Base-by-base conservation (phyloP, 1,140 invertebrate genomes). In the Drosophila miranda region DNA sequence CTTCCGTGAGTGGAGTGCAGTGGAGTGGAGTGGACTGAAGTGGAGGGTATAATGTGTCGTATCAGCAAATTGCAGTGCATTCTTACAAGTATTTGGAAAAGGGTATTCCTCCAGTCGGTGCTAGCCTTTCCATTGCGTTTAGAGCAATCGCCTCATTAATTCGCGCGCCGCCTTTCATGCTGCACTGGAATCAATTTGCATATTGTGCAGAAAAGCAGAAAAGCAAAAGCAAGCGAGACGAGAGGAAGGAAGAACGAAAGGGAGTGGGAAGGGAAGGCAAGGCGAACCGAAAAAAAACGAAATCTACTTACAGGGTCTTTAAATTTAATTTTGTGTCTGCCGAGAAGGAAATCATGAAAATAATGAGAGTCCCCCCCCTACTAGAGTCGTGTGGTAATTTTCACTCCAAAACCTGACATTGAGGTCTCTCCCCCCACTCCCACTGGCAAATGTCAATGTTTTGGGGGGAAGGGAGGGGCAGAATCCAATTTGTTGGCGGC, bases 131-230 rank as follows among this genome's bases (percentile, higher is more conserved):
- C 54, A 8, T 64, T 43, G 57, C 82, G 68, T 70, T 75, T 64
- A 82, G 66, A 87, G 82, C 87, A 86, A 86, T 86, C 82, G 82
- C 82, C 78, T 86, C 82, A 86, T 86, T 86, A 86, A 86, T 86
- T 86, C 82, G 70, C 78, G 66, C 23, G 23, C 23, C 82, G 69
- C 74, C 64, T 86, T 86, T 81, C 82, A 86, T 81, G 81, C 82
- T 86, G 81, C 81, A 86, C 68, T 86, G 81, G 34, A 75, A 87
- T 87, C 82, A 87, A 86, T 86, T 86, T 87, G 83, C 82, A 87
- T 88, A 78, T 87, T 87, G 75, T 78, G 75, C 82, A 86, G 80
- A 87, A 81, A 69, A 60, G 53, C 64, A 68, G 58, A 68, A 54
- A 46, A 46, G 19, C 43, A 14, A 23, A 14, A 50, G 62, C 44